A percentile compares a stretch with the other conserved stretches of the same genome.
phyloP scores from a whole-genome alignment of 2,888 invertebrate genomes.

The Macrosoma leucophasiata region DNA sequence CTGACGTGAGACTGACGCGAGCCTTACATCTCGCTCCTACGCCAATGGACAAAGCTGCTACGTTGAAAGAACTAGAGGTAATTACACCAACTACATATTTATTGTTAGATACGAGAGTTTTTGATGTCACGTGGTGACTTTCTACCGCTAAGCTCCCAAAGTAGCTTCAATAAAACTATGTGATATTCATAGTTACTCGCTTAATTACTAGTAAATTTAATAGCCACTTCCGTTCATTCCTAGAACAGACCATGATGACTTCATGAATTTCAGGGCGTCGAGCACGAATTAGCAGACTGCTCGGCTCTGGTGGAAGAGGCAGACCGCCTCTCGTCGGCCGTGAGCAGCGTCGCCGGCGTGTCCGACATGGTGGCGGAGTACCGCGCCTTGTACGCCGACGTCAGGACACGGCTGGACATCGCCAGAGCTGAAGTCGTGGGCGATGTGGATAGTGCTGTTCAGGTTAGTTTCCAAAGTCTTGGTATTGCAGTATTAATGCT shows the following conservation, averaged over 20 bases:
- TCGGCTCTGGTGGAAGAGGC: constrained; percentile 51
- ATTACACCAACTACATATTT: too few relatives aligned
- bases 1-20: constrained; percentile 83
- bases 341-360: constrained; percentile 40
- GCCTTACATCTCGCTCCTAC: constrained; percentile 77
- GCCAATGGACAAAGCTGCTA: constrained; percentile 58
- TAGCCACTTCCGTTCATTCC: too few relatives aligned
- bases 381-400: constrained; percentile 53
- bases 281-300: constrained; percentile 54
- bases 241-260: too few relatives aligned
- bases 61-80: constrained; percentile 64
- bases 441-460: constrained; percentile 60
- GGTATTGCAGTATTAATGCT: too few relatives aligned
- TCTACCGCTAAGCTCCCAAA: too few relatives aligned
- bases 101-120: too few relatives aligned
- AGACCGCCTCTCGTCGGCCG: constrained; percentile 46
- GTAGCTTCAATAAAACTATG: too few relatives aligned
- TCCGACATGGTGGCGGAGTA: constrained; percentile 59
- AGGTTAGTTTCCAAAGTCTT: constrained; percentile 35
- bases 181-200: too few relatives aligned
- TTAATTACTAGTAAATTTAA: too few relatives aligned
- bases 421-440: constrained; percentile 53
- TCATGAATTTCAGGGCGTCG: constrained; percentile 50
- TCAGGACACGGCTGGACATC: constrained; percentile 45
- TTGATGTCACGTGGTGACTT: too few relatives aligned